A percentile compares a stretch with the other conserved stretches of the same genome.
Evolutionary conservation across 2,888 invertebrate species (phyloP).

Genomic region (Drosophila siamana): DNA sequence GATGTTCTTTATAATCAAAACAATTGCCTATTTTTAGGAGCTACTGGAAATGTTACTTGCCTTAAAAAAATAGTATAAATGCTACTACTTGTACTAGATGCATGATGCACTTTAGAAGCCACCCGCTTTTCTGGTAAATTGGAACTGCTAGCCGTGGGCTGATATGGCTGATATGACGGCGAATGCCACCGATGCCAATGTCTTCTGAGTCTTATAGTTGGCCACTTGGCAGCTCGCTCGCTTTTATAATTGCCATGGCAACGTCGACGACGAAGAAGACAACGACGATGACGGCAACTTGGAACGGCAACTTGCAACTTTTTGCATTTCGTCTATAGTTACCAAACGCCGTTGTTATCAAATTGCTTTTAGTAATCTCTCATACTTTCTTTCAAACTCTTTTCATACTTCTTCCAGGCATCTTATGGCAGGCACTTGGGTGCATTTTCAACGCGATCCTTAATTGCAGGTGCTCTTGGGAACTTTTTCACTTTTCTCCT

Average conservation of each 20-base stretch:
- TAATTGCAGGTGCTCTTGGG: conserved; percentile 50
- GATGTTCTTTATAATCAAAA: no score
- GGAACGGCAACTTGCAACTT: conserved; percentile 23
- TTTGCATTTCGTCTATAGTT: conserved; percentile 57
- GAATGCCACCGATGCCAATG: conserved; percentile 50
- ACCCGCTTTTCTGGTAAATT: conserved; percentile 18
- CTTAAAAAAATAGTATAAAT: no score
- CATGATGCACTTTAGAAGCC: not conserved
- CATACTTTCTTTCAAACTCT: conserved; percentile 35
- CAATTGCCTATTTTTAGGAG: no score
- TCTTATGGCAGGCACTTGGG: conserved; percentile 14
- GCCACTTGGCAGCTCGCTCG: conserved; percentile 58
- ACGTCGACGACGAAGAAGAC: conserved; percentile 23
- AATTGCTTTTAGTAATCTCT: conserved; percentile 74
- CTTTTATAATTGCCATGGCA: conserved; percentile 67
- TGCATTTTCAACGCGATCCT: conserved; percentile 27
- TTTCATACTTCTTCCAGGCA: conserved; percentile 2
- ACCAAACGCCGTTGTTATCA: conserved; percentile 61
- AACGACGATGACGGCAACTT: conserved; percentile 1
- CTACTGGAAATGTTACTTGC: no score
- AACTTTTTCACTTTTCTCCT: conserved; percentile 17
- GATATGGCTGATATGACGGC: conserved; percentile 39
- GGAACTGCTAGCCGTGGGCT: conserved; percentile 31
- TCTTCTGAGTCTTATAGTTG: conserved; percentile 33
- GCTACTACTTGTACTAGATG: no score